Evolutionary conservation across 2,113 vertebrate species (phyloP).

Genomic region (Suncus etruscus): DNA sequence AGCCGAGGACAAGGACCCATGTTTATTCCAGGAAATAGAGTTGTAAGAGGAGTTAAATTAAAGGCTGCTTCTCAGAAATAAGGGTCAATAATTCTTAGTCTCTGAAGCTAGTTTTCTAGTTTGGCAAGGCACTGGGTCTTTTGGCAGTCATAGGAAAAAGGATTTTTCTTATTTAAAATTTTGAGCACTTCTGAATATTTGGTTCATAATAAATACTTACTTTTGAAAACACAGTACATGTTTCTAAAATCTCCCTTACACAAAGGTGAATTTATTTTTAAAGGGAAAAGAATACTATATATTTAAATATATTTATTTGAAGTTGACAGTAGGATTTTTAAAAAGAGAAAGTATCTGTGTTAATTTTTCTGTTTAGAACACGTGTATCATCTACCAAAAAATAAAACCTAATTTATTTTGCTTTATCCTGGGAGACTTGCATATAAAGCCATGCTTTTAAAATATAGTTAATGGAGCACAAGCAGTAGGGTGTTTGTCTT

Average conservation of each 20-base stretch:
- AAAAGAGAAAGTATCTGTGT: slow-evolving; percentile 33
- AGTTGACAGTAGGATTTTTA: slow-evolving; percentile 40
- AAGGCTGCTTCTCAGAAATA: slow-evolving; percentile 56
- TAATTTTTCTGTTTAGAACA: slow-evolving; percentile 26
- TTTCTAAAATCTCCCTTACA: slow-evolving; percentile 48
- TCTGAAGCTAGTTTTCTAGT: neutral
- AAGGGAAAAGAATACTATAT: slow-evolving; percentile 49
- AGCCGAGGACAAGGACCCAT: neutral
- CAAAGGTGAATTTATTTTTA: slow-evolving; percentile 53
- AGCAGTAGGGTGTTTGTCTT: too few species aligned
- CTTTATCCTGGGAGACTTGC: neutral
- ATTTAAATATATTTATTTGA: slow-evolving; percentile 52
- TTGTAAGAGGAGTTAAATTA: slow-evolving; percentile 55
- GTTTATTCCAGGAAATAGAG: slow-evolving; percentile 63
- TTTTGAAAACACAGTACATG: slow-evolving; percentile 19
- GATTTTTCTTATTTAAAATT: slow-evolving; percentile 51
- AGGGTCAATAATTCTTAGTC: slow-evolving; percentile 32
- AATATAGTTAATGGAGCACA: neutral
- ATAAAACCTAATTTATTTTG: slow-evolving; percentile 44
- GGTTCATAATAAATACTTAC: neutral
- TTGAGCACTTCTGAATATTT: neutral
- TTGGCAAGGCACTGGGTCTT: neutral
- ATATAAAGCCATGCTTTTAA: neutral
- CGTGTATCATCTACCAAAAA: slow-evolving; percentile 15
- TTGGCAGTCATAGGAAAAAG: neutral